Conservation (phyloP, 2,797 vertebrate genomes). For the Schizopygopsis malacanthus region DNA sequence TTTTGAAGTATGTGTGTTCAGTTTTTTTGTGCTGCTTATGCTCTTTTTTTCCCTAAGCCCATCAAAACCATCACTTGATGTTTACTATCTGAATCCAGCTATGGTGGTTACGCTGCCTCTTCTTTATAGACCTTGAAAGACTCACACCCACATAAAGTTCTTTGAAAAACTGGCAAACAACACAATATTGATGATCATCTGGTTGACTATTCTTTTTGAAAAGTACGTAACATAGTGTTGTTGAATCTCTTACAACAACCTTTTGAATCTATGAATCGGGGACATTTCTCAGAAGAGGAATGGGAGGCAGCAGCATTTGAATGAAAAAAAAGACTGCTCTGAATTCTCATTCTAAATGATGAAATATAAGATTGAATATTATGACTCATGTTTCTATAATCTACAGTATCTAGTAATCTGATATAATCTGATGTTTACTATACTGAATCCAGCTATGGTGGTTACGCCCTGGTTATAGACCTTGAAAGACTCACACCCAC, state of each 20-base stretch:
- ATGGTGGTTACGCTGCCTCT: not conserved
- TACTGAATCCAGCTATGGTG: slow-evolving; percentile 1
- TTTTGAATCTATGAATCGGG: not conserved
- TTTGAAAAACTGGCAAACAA: slow-evolving; percentile 10
- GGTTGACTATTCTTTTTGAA: slow-evolving; percentile 20
- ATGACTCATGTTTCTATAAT: too few relatives aligned
- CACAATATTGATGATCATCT: not conserved
- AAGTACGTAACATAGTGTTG: not conserved
- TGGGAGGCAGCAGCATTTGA: not conserved
- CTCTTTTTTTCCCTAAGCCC: slow-evolving; percentile 21
- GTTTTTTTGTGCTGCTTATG: slow-evolving; percentile 7
- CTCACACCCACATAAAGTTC: not conserved
- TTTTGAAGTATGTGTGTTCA: slow-evolving; percentile 40
- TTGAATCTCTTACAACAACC: not conserved
- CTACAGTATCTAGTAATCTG: too few relatives aligned
- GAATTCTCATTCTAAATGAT: too few relatives aligned
- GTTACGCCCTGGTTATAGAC: not conserved
- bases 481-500: not conserved
- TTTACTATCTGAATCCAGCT: slow-evolving; percentile 19
- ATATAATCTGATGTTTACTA: slow-evolving; percentile 33
- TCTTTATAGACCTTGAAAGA: not conserved
- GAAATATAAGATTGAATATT: too few relatives aligned
- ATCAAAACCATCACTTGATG: slow-evolving; percentile 42
- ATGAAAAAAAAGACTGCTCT: not conserved
- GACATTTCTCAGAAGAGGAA: not conserved